Conservation (phyloP, 2,113 vertebrate species). For the Desmodus rotundus region DNA sequence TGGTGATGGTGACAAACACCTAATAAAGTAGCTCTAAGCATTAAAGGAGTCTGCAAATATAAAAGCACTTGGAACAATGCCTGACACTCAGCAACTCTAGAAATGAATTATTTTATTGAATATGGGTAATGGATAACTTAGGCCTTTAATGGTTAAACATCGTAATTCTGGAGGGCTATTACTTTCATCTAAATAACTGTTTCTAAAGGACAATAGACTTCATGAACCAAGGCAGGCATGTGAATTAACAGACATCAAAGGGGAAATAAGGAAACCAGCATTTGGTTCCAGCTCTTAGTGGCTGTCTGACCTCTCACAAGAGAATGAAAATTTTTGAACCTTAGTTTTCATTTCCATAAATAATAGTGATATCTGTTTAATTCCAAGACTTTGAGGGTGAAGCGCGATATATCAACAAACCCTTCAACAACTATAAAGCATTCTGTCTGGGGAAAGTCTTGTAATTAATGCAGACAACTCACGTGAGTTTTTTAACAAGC, state of each 20-base stretch:
- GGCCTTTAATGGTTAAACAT: background rate
- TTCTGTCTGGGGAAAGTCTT: accelerated
- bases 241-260: background rate
- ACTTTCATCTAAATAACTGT: background rate
- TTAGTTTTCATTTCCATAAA: background rate
- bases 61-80: background rate
- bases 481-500: background rate
- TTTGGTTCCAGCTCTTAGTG: background rate
- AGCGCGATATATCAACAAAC: background rate
- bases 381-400: background rate
- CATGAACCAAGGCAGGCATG: accelerated
- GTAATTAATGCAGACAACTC: background rate
- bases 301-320: no score
- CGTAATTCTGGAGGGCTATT: background rate
- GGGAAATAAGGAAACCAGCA: background rate
- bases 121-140: background rate
- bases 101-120: background rate
- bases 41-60: background rate
- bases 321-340: background rate
- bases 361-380: background rate
- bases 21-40: background rate
- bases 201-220: background rate
- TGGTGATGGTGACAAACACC: background rate
- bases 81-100: background rate
- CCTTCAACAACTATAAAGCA: no score